A percentile compares a stretch with the other conserved stretches of the same genome.
Conservation (phyloP, 2,888 invertebrate genomes). For the Nowickia ferox region DNA sequence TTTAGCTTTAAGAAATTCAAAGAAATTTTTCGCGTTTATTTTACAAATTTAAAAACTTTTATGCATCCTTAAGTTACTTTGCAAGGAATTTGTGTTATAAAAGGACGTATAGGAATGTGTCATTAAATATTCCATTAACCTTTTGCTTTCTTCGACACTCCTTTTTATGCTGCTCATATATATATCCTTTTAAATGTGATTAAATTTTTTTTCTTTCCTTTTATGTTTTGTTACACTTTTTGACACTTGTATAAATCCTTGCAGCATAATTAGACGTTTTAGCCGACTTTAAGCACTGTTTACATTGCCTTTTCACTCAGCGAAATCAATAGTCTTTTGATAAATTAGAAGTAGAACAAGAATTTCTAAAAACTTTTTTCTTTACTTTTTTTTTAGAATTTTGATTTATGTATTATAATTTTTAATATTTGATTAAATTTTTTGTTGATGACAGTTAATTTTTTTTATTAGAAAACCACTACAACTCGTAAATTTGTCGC, state of each 20-base stretch:
- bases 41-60: background rate
- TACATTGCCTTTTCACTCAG: background rate
- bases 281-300: background rate
- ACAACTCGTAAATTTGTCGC: background rate
- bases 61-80: background rate
- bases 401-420: background rate
- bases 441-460: background rate
- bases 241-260: background rate
- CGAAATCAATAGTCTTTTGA: background rate
- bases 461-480: slow-evolving; percentile 2
- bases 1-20: background rate
- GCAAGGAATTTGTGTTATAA: background rate
- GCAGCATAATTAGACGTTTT: background rate
- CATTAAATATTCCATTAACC: slow-evolving; percentile 18
- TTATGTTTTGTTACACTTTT: background rate
- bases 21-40: background rate
- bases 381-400: too few species aligned
- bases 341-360: too few species aligned
- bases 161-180: background rate
- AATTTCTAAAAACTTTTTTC: too few species aligned
- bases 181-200: background rate
- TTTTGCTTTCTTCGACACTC: background rate
- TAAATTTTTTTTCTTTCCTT: background rate
- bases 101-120: background rate
- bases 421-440: background rate